phyloP scores from a whole-genome alignment of 2,113 vertebrate species.

The Crotophaga sulcirostris region DNA sequence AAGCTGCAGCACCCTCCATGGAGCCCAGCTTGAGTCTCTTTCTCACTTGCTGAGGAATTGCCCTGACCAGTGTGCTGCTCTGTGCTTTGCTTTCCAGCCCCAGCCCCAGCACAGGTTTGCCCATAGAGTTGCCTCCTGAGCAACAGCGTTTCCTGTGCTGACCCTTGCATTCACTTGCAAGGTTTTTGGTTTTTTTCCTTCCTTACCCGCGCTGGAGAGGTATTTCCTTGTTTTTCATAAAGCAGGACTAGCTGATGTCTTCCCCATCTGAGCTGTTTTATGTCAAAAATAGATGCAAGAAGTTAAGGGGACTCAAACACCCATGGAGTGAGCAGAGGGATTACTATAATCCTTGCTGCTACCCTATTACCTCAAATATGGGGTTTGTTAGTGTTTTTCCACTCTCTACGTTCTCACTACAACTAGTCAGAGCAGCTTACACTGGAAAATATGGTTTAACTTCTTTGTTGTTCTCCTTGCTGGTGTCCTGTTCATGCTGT shows the following conservation, averaged over 20 bases:
- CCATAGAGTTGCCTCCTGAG: neutral
- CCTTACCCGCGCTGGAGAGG: neutral
- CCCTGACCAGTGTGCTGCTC: too few species aligned
- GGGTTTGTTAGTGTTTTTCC: neutral
- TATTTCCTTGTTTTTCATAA: neutral
- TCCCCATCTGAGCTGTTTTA: neutral
- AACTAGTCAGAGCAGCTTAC: neutral
- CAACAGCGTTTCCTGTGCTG: neutral
- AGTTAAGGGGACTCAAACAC: neutral
- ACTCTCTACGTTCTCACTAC: neutral
- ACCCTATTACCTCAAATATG: neutral
- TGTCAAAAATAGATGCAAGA: neutral
- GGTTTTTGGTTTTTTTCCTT: neutral
- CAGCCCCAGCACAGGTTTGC: too few species aligned
- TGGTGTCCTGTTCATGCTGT: accelerated
- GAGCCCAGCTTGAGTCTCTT: too few species aligned
- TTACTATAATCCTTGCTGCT: neutral
- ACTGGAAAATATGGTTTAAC: neutral
- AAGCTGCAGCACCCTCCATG: too few species aligned
- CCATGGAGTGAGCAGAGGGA: neutral
- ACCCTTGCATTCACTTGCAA: neutral
- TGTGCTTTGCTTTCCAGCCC: too few species aligned
- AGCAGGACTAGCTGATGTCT: neutral
- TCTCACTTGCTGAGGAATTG: too few species aligned
- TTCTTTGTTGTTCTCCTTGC: neutral